phyloP scores from a whole-genome alignment of 2,888 invertebrate genomes.

The Cosmia pyralina region DNA sequence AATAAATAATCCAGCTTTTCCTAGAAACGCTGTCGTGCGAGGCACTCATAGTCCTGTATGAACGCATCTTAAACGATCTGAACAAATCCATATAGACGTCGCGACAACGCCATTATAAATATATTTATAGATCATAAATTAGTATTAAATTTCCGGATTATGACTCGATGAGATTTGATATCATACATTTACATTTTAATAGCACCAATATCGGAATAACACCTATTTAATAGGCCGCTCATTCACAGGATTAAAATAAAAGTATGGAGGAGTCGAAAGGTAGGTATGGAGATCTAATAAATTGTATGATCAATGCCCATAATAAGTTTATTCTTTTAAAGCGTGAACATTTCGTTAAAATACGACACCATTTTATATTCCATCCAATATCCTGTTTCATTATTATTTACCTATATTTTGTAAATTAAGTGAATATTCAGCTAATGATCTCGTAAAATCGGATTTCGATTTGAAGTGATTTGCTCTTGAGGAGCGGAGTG shows the following conservation, averaged over 20 bases:
- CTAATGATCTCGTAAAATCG: constrained; percentile 47
- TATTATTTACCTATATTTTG: constrained; percentile 24
- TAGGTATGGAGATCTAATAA: constrained; percentile 55
- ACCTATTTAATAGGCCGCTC: constrained; percentile 67
- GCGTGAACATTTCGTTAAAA: constrained; percentile 17
- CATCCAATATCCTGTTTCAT: constrained; percentile 24
- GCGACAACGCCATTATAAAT: constrained; percentile 72
- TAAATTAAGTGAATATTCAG: constrained; percentile 40
- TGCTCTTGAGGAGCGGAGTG: constrained; percentile 58
- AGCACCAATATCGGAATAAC: constrained; percentile 74
- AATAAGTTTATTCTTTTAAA: constrained; percentile 41
- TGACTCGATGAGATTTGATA: constrained; percentile 79
- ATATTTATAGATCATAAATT: constrained; percentile 81
- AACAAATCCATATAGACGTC: constrained; percentile 68
- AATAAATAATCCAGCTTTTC: neutral
- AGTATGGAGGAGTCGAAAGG: constrained; percentile 41
- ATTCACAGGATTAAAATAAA: constrained; percentile 65
- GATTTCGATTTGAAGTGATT: constrained; percentile 61
- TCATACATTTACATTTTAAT: constrained; percentile 82
- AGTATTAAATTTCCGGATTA: constrained; percentile 79
- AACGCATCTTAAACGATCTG: constrained; percentile 55
- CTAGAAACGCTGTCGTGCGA: neutral
- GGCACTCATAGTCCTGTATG: constrained; percentile 9
- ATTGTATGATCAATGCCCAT: constrained; percentile 49
- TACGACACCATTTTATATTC: constrained; percentile 9